Percentiles rank a stretch among this genome's conserved stretches.
Conservation (phyloP, 2,797 vertebrate species). For the Petrocephalus schoutedeni region DNA sequence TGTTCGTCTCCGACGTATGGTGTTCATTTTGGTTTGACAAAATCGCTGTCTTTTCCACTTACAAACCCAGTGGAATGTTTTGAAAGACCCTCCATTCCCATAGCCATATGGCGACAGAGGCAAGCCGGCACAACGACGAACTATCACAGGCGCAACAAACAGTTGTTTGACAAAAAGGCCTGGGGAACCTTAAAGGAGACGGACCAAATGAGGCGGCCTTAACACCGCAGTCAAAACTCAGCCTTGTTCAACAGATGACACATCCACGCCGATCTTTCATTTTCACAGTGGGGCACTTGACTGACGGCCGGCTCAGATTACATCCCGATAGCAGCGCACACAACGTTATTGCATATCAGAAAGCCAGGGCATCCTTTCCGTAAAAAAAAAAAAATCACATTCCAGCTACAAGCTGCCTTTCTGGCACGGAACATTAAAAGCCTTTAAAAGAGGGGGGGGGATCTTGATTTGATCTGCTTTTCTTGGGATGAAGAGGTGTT, state of each 20-base stretch:
- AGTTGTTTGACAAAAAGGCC: conserved; percentile 16
- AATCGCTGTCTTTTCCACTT: conserved; percentile 48
- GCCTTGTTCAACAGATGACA: conserved; percentile 18
- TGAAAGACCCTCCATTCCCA: conserved; percentile 20
- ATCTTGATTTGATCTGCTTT: conserved; percentile 22
- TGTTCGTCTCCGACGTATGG: conserved; percentile 31
- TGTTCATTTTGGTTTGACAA: conserved; percentile 44
- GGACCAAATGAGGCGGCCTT: background rate
- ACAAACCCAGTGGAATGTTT: conserved; percentile 22
- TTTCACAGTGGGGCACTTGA: conserved; percentile 16
- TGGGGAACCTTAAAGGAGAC: background rate
- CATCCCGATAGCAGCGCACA: conserved; percentile 21
- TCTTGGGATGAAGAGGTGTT: conserved; percentile 30
- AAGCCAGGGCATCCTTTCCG: conserved; percentile 23
- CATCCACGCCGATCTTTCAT: conserved; percentile 22
- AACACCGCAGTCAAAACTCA: background rate
- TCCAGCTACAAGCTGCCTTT: conserved; percentile 30
- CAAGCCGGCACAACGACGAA: background rate
- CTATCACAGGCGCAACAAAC: conserved; percentile 9
- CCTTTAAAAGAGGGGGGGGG: conserved; percentile 20
- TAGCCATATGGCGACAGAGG: conserved; percentile 24
- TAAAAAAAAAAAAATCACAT: conserved; percentile 26
- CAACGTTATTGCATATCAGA: conserved; percentile 26
- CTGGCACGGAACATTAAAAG: conserved; percentile 32
- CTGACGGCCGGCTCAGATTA: conserved; percentile 30